A percentile compares a stretch with the other conserved stretches of the same genome.
phyloP scores from a whole-genome alignment of 2,797 vertebrate species.

The Phataginus tetradactyla region DNA sequence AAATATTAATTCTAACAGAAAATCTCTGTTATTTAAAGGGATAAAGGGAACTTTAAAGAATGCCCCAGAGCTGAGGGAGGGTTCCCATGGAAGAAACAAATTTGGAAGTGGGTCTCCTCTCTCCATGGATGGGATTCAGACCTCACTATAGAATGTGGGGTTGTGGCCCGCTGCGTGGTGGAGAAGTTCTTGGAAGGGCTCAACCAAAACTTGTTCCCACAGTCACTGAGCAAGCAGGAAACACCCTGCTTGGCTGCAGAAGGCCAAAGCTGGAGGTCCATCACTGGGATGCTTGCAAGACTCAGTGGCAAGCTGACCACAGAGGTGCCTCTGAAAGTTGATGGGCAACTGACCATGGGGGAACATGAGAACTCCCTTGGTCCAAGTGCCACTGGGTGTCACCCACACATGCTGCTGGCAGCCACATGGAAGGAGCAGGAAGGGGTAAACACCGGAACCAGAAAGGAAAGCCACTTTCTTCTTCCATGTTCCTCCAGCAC shows the following conservation, averaged over 20 bases:
- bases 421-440: background rate
- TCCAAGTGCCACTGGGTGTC: background rate
- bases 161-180: background rate
- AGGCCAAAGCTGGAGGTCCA: background rate
- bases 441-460: background rate
- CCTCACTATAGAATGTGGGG: background rate
- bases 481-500: background rate
- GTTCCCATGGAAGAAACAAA: background rate
- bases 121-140: background rate
- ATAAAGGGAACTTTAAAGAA: background rate
- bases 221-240: background rate
- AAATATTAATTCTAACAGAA: conserved; percentile 6
- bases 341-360: background rate
- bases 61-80: background rate
- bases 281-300: background rate
- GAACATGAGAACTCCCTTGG: background rate
- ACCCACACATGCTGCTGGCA: background rate
- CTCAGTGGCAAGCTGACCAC: background rate
- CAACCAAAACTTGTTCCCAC: background rate
- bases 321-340: background rate
- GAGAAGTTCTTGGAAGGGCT: background rate
- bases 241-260: background rate
- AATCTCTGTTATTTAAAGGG: background rate
- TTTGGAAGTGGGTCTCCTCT: background rate
- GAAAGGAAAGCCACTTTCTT: background rate